Base-by-base conservation (phyloP, 2,797 vertebrate genomes). In the Neopelma chrysocephalum region DNA sequence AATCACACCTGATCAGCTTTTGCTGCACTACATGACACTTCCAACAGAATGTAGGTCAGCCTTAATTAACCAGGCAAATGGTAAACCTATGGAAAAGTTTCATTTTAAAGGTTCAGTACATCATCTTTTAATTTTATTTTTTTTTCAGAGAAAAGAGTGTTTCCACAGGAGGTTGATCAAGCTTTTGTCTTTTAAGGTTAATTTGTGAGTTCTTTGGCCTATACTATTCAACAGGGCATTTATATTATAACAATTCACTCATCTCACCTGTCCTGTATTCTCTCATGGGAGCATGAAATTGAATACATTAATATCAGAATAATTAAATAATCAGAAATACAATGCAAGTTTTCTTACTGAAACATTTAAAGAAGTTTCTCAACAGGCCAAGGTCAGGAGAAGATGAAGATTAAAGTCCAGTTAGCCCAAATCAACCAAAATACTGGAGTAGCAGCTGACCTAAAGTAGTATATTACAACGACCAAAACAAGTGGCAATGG, bases 401-500 rank as follows among this genome's bases (percentile, higher is more conserved):
- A 71, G 31, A 73, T 48, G 10, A 93, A 95, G n/a, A 85, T 87
- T 38, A 45, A 78, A 72, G 27, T 50, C 50, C 3, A 4, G 62
- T 93, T 84, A 82, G 15, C 65, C 57, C 68, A 94, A 94, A 95
- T 54, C 48, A 97, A 88, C 18, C 27, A 47, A 95, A 96, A 90
- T 18, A 80, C 8, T 80, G 23, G 27, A 96, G 14, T 21, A 84
- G 72, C 72, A 94, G 58, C 3, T 89, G 90, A 93, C 62, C 71
- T 84, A 29, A 89, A 84, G 32, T 40, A 87, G 47, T 53, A 45
- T 36, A 89, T 89, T 88, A 94, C 23, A 94, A 82, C 19, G 72
- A 93, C 61, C 54, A 75, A 64, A 57, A 71, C 45, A 73, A 90
- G 38, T 26, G 38, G 34, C 43, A 73, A 62, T 51, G 43, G 90